Evolutionary conservation across 2,888 invertebrate genomes (phyloP), one percentile per base, ranked within the genome.

Genomic region (Seira musarum): DNA sequence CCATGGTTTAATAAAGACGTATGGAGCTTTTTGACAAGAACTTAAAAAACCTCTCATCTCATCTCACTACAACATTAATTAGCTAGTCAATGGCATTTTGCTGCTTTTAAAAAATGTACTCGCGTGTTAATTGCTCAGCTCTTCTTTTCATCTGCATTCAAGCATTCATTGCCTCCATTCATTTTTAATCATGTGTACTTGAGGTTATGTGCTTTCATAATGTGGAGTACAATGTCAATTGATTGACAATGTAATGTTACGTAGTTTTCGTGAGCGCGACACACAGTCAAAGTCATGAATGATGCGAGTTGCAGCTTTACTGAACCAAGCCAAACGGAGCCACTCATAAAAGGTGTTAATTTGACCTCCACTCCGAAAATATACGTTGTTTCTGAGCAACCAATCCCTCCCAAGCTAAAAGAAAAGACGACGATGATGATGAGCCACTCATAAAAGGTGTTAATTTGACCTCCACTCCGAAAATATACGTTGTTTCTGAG

Each of bases 401-500:
- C 15, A 49, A 49, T 49, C 15, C 49, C 17, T 30, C 30, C 8
- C 30, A 53, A 53, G 53, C 6, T 22, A 21, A 21, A 21, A 60
- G 60, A 60, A 22, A 21, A 21, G 60, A 30, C 8, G 30, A 8
- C 30, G 30, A 30, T 30, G 30, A 30, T 30, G 30, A 30, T 30
- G 17, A 3, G 17, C 53, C 17, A 53, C 15, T 8, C 53, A 60
- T 3, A 40, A 67, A 49, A 67, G 49, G 67, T 67, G 67, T 49
- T 67, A 67, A 67, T 67, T 67, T 67, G 67, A 67, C 67, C 46
- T 67, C 60, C 60, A 60, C 19, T 60, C n/a, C 17, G 2, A 49
- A 49, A 8, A 15, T 3, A 49, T 13, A 49, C 49, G 15, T 13
- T 49, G 5, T 49, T 49, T 49, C 17, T 49, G 49, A n/a, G 49